Conservation (phyloP, 2,113 vertebrate genomes). For the Lepus europaeus region DNA sequence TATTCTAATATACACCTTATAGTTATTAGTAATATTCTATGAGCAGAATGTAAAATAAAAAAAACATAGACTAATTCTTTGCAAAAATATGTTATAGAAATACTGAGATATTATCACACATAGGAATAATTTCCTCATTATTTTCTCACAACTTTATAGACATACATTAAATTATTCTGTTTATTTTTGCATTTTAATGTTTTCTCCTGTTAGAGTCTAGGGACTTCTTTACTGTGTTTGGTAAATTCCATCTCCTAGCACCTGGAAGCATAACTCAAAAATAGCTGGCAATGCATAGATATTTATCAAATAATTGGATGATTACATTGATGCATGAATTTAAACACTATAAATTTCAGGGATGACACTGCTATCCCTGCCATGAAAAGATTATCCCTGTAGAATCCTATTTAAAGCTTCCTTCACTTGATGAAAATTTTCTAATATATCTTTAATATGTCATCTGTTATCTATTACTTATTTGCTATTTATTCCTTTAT, state of each 20-base stretch:
- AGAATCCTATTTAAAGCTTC: background rate
- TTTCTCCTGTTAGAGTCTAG: background rate
- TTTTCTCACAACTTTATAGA: background rate
- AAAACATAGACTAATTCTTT: background rate
- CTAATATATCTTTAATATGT: background rate
- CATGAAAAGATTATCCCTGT: background rate
- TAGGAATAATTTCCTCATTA: background rate
- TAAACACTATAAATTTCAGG: background rate
- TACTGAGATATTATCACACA: background rate
- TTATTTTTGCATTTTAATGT: background rate
- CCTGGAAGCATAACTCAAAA: background rate
- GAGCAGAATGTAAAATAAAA: background rate
- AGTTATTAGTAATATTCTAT: background rate
- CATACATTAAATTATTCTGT: background rate
- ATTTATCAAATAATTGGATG: background rate
- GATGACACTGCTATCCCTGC: background rate
- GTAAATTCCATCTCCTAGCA: background rate
- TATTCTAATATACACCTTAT: background rate
- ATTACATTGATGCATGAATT: background rate
- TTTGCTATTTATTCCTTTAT: background rate
- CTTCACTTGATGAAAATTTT: background rate
- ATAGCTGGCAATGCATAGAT: background rate
- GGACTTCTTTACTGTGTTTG: background rate
- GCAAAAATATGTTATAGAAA: background rate
- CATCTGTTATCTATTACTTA: background rate